Percentiles rank a stretch among this genome's conserved stretches.
These are phyloP conservation scores for Auanema sp. DNA, from an alignment of 2,888 invertebrate species.

Conservation along the genomic window DNA sequence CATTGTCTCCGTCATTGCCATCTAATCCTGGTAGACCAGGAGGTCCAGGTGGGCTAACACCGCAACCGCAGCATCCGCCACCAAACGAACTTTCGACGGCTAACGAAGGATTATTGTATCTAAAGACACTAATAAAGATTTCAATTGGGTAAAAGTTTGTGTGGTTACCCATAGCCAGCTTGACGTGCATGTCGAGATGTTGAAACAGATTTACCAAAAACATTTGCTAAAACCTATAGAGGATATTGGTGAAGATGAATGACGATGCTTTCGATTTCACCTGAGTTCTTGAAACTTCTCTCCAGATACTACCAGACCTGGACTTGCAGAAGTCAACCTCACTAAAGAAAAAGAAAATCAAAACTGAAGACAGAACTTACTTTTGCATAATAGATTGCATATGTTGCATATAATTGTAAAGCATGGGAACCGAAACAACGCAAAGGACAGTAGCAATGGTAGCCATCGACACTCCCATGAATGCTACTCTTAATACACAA, in stretches of 20 bases:
- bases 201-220: constrained; percentile 19
- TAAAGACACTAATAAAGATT: background rate
- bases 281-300: constrained; percentile 14
- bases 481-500: background rate
- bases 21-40: constrained; percentile 26
- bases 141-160: background rate
- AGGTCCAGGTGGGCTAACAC: constrained; percentile 18
- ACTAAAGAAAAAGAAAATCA: too few relatives aligned
- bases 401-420: constrained; percentile 18
- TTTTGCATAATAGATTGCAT: constrained; percentile 16
- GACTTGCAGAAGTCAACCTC: constrained; percentile 16
- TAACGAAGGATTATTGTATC: constrained; percentile 11
- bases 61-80: constrained; percentile 25
- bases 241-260: background rate
- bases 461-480: constrained; percentile 1
- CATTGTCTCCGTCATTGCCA: constrained; percentile 24
- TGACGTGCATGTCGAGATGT: constrained; percentile 20
- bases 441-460: constrained; percentile 4
- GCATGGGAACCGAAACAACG: constrained; percentile 17
- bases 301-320: constrained; percentile 12
- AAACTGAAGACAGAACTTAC: too few relatives aligned
- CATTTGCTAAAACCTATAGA: constrained; percentile 34
- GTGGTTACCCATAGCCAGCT: constrained; percentile 34
- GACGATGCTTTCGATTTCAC: background rate
- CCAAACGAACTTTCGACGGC: constrained; percentile 18